Evolutionary conservation across 1,140 invertebrate genomes (phyloP).

Genomic region (Araneus ventricosus): DNA sequence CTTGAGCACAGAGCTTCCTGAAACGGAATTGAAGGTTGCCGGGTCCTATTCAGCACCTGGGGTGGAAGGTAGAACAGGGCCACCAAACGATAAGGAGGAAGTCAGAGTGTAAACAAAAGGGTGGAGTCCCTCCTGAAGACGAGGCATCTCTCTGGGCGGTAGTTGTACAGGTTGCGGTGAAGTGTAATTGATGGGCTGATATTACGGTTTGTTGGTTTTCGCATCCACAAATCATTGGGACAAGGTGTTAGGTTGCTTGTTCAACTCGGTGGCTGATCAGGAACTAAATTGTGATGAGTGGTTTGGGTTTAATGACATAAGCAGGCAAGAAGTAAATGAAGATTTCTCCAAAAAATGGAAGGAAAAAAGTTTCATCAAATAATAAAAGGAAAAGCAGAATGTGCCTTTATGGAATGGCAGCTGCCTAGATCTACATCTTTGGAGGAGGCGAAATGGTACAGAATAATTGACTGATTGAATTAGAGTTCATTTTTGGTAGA

Average conservation of each 20-base stretch:
- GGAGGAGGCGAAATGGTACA: no score
- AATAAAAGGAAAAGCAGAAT: no score
- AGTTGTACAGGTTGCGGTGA: not conserved
- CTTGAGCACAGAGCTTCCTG: not conserved
- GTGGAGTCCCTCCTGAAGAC: not conserved
- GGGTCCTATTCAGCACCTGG: not conserved
- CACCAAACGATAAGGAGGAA: not conserved
- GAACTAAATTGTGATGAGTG: not conserved
- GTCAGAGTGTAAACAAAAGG: conserved; percentile 29
- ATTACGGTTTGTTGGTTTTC: conserved; percentile 5
- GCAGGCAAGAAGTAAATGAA: no score
- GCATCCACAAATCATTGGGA: not conserved
- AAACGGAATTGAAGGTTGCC: not conserved
- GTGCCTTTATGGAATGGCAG: no score
- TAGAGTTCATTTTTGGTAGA: no score
- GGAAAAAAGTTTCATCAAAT: no score
- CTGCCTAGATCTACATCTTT: no score
- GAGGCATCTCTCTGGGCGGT: not conserved
- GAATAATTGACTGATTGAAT: no score
- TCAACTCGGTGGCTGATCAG: not conserved
- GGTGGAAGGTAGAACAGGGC: not conserved
- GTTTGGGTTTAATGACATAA: not conserved
- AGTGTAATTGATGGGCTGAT: conserved; percentile 12
- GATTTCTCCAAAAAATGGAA: no score
- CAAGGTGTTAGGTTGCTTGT: not conserved